Evolutionary conservation across 1,140 invertebrate genomes (phyloP).

Genomic region (Pantala flavescens): DNA sequence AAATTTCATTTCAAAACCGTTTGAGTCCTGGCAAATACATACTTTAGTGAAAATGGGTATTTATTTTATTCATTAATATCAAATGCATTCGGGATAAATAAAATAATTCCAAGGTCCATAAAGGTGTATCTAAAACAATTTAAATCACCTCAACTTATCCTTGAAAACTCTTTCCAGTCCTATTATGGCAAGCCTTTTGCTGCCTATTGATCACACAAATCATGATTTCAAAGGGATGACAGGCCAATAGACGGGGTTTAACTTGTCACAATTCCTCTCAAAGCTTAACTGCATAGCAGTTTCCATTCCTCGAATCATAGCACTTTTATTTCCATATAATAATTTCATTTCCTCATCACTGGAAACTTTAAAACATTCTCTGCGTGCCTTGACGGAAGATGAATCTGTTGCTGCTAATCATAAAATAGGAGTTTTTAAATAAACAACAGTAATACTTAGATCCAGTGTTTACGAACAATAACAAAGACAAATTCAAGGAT

Average conservation of each 20-base stretch:
- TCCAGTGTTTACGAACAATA: not conserved
- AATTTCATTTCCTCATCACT: conserved; percentile 34
- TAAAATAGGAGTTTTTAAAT: not conserved
- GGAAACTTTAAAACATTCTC: not conserved
- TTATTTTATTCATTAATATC: no score
- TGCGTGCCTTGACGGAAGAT: not conserved
- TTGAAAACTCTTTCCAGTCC: no score
- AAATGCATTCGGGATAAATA: no score
- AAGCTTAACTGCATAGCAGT: conserved; percentile 54
- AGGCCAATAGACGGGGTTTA: conserved; percentile 58
- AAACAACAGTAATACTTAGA: not conserved
- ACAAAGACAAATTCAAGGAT: conserved; percentile 23
- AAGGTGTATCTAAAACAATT: no score
- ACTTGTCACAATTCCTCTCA: conserved; percentile 48
- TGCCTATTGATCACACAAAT: not conserved
- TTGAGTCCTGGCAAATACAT: no score
- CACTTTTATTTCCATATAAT: conserved; percentile 48
- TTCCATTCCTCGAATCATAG: conserved; percentile 64
- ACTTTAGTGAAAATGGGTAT: no score
- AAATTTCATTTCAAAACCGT: no score
- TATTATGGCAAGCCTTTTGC: no score
- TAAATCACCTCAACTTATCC: no score
- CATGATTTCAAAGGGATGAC: conserved; percentile 50
- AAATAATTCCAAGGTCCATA: no score
- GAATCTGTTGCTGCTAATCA: conserved; percentile 22